Base-by-base conservation (phyloP, 1,140 invertebrate genomes). In the Ooceraea biroi region DNA sequence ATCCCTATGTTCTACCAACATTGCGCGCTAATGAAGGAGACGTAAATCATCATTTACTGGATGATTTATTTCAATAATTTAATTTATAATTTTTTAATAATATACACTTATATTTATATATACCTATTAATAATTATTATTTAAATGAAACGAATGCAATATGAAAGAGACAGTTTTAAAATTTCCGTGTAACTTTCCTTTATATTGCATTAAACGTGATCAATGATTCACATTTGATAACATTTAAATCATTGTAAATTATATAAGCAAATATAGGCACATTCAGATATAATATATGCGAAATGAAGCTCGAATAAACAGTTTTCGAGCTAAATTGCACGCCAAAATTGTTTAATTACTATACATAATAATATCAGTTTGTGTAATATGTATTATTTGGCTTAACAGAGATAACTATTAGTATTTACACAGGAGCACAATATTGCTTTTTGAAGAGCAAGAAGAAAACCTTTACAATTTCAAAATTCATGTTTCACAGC, bases 401-500 rank as follows among this genome's bases (percentile, higher is more conserved):
- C 19, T 77, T 48, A 76, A 5, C 19, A n/a, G n/a, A 68, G 27
- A 22, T 41, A 25, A 41, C 19, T 77, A 19, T n/a, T 12, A 27
- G 19, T 25, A 44, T 17, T 48, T 19, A 14, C 14, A 5, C 41
- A 50, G 36, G 8, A 69, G 14, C 12, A 17, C 27, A 44, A 41
- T 69, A 14, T 11, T 4, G 50, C 7, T 44, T 4, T 1, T 77
- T 27, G 12, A 65, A 66, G 8, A 61, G 14, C 19, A 27, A 25
- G 44, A 76, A 44, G n/a, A 71, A 41, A 58, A 80, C 61, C 11
- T 14, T 30, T 80, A 30, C 48, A 30, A 58, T 71, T 80, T 36
- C n/a, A 58, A 71, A 46, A 22, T 58, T 30, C 50, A 80, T 80
- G 65, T 78, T 69, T 78, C 76, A 48, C 52, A 44, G 48, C 14